Conservation (phyloP, 1,140 invertebrate genomes). For the Aporrectodea caliginosa region DNA sequence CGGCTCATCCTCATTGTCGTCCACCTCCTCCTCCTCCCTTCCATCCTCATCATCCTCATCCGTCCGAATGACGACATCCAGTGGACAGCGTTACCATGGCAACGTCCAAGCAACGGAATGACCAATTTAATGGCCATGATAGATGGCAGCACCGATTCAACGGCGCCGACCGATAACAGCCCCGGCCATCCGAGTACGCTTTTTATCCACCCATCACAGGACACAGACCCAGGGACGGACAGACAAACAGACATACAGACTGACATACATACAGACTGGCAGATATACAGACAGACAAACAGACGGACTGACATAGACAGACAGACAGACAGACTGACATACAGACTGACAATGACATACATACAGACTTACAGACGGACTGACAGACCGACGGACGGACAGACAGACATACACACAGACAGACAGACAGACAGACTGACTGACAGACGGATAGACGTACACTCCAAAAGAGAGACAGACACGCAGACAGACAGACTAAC, state of each 20-base stretch:
- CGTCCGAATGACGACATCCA: background rate
- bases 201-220: background rate
- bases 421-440: constrained; percentile 11
- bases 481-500: constrained; percentile 1
- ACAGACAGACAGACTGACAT: background rate
- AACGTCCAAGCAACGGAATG: background rate
- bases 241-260: background rate
- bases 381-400: background rate
- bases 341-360: background rate
- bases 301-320: background rate
- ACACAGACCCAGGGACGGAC: background rate
- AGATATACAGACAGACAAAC: background rate
- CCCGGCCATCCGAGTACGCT: background rate
- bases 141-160: too few relatives aligned
- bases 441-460: constrained; percentile 5
- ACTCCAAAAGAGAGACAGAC: background rate
- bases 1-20: background rate
- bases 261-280: background rate
- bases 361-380: background rate
- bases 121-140: background rate
- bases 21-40: background rate
- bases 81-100: background rate
- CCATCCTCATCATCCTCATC: background rate
- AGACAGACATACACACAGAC: background rate
- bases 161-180: background rate